Evolutionary conservation across 2,888 invertebrate genomes (phyloP).

Genomic region (Lasioglossum lativentre): DNA sequence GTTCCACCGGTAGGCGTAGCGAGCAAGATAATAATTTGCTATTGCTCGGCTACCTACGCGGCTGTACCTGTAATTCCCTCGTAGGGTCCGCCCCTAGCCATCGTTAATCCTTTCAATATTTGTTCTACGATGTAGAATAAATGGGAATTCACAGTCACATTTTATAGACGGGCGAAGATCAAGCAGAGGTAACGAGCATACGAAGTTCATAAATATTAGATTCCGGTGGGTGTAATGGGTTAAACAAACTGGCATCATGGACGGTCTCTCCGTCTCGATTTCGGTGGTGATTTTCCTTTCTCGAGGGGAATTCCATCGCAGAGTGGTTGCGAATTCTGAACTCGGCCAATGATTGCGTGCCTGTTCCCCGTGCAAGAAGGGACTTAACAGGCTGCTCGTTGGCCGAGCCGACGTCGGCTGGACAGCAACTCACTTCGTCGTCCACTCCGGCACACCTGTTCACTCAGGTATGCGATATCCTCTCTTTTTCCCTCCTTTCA

Average conservation of each 20-base stretch:
- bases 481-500: constrained; percentile 39
- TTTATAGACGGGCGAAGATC: neutral
- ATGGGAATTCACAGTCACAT: neutral
- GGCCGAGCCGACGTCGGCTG: constrained; percentile 59
- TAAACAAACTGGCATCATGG: neutral
- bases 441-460: constrained; percentile 76
- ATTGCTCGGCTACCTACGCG: constrained; percentile 56
- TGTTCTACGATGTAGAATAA: neutral
- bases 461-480: constrained; percentile 76
- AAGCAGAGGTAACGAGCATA: neutral
- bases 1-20: constrained; percentile 57
- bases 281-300: constrained; percentile 52
- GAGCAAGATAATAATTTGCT: constrained; percentile 57
- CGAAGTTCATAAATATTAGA: neutral
- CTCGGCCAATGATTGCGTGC: constrained; percentile 60
- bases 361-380: constrained; percentile 61
- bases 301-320: constrained; percentile 39
- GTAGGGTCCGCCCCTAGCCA: constrained; percentile 11
- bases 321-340: constrained; percentile 50
- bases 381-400: constrained; percentile 65
- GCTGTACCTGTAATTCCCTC: constrained; percentile 35
- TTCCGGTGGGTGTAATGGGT: neutral
- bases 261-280: neutral
- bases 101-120: neutral
- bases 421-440: constrained; percentile 67